These are phyloP conservation scores for Petaurus breviceps DNA, from an alignment of 2,113 vertebrate species.

Conservation along the genomic window DNA sequence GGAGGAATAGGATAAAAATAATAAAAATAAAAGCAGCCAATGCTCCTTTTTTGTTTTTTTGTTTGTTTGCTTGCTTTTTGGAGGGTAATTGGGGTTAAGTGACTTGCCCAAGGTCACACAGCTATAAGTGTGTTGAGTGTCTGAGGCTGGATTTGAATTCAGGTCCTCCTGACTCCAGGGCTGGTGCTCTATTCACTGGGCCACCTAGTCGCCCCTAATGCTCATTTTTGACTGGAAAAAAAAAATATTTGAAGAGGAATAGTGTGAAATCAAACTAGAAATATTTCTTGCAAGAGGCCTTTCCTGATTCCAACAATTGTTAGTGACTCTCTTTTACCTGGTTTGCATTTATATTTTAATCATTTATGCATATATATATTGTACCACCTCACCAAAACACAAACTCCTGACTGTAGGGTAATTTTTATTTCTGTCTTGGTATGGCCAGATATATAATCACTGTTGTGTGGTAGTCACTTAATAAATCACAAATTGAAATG, in stretches of 20 bases:
- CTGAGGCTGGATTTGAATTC: no score
- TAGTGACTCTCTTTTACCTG: not conserved
- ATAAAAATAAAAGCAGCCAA: not conserved
- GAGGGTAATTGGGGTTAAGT: no score
- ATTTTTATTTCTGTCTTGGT: not conserved
- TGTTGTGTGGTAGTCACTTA: not conserved
- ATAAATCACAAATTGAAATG: not conserved
- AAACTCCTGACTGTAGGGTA: not conserved
- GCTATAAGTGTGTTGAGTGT: no score
- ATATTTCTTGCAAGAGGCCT: not conserved
- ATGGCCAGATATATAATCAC: not conserved
- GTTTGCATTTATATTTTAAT: not conserved
- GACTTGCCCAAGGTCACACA: no score
- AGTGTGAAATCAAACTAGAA: not conserved
- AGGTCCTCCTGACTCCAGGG: no score
- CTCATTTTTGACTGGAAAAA: not conserved
- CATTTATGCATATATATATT: not conserved
- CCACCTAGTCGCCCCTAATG: no score
- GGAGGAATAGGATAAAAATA: not conserved
- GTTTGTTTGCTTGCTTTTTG: no score
- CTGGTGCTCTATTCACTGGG: no score
- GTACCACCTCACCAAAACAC: not conserved
- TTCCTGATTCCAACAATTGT: not conserved
- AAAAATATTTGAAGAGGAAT: not conserved
- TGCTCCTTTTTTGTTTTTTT: not conserved